These are phyloP conservation scores for Perca fluviatilis DNA, from an alignment of 2,113 vertebrate species.

Conservation along the genomic window DNA sequence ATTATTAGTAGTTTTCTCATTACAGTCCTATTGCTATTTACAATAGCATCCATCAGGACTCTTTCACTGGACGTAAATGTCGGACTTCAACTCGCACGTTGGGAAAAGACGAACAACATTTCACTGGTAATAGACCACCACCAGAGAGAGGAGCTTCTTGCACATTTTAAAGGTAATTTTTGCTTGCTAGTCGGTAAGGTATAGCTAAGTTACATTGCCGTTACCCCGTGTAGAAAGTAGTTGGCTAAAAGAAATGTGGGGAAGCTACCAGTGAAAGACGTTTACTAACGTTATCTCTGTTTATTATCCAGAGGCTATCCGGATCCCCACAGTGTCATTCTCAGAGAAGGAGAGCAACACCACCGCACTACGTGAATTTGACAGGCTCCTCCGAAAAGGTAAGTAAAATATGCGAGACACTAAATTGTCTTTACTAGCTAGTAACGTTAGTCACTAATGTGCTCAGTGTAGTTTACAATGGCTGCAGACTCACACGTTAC, in stretches of 20 bases:
- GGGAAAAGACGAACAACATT: conserved; percentile 70
- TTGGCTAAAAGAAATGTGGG: not conserved
- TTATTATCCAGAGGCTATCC: conserved; percentile 86
- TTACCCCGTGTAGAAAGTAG: not conserved
- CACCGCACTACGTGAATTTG: conserved; percentile 90
- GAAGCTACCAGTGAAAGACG: not conserved
- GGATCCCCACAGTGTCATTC: conserved; percentile 91
- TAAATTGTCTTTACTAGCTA: too few species aligned
- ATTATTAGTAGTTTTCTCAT: conserved; percentile 41
- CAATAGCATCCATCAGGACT: conserved; percentile 71
- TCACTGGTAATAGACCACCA: conserved; percentile 60
- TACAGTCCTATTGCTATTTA: conserved; percentile 47
- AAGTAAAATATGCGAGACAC: not conserved
- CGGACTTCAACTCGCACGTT: conserved; percentile 76
- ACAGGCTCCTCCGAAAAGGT: conserved; percentile 88
- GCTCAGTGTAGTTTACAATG: not conserved
- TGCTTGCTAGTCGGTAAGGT: not conserved
- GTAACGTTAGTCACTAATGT: too few species aligned
- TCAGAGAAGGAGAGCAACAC: conserved; percentile 82
- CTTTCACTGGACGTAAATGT: conserved; percentile 76
- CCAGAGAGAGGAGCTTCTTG: conserved; percentile 67
- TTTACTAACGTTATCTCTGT: not conserved
- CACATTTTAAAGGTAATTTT: conserved; percentile 76
- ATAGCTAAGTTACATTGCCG: not conserved
- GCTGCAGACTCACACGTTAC: too few species aligned